A percentile compares a stretch with the other conserved stretches of the same genome.
Conservation (phyloP, 1,140 invertebrate species). For the Solen grandis region DNA sequence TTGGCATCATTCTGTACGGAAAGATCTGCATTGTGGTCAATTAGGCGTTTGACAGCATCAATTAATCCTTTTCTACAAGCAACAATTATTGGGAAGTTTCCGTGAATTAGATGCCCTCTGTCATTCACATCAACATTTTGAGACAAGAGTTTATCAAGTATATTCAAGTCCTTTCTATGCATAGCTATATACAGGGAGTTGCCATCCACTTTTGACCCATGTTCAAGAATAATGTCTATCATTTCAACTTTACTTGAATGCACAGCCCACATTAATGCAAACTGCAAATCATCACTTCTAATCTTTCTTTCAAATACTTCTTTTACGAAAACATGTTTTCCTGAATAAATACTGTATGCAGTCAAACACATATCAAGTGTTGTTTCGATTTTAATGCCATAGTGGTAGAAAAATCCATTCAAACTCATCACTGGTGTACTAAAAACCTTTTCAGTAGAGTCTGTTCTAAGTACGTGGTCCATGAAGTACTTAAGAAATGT, state of each 20-base stretch:
- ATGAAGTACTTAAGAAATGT: constrained; percentile 9
- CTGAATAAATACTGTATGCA: not conserved
- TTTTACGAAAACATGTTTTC: not conserved
- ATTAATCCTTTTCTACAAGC: constrained; percentile 4
- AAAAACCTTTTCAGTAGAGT: constrained; percentile 6
- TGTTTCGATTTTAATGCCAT: constrained; percentile 12
- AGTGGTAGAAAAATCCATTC: constrained; percentile 29
- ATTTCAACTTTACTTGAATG: too few species aligned
- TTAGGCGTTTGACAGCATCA: not conserved
- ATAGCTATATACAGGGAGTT: constrained; percentile 16
- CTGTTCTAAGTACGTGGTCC: not conserved
- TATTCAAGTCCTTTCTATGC: not conserved
- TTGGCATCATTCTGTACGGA: not conserved
- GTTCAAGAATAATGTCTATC: too few species aligned
- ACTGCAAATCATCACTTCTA: too few species aligned
- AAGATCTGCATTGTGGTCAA: constrained; percentile 4
- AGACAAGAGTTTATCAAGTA: not conserved
- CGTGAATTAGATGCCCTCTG: not conserved
- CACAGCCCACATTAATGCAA: too few species aligned
- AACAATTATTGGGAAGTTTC: constrained; percentile 16
- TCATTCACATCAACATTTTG: not conserved
- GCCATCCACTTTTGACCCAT: constrained; percentile 15
- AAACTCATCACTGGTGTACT: constrained; percentile 7
- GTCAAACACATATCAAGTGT: not conserved
- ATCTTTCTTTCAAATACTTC: constrained; percentile 4